phyloP scores from a whole-genome alignment of 2,888 invertebrate species.

The Caenorhabditis sp. region DNA sequence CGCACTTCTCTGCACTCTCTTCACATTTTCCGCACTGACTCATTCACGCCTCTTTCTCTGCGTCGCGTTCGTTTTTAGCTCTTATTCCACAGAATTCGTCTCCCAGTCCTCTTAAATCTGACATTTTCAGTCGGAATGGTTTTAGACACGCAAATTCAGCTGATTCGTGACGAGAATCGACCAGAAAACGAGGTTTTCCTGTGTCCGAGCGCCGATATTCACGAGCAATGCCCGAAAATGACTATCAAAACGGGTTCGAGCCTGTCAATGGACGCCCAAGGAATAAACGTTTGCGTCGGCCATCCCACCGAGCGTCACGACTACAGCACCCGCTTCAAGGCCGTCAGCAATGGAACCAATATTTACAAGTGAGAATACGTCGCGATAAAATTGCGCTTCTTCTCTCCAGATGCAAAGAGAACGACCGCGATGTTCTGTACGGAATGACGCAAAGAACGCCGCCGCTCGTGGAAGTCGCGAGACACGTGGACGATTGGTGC shows the following conservation, averaged over 20 bases:
- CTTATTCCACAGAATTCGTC: no score
- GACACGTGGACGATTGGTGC: slow-evolving; percentile 2
- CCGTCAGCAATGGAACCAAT: background rate
- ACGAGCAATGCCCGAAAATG: background rate
- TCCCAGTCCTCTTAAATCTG: no score
- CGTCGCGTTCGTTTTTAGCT: no score
- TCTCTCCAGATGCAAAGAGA: background rate
- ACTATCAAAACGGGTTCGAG: background rate
- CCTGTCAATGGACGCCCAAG: background rate
- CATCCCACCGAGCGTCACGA: background rate
- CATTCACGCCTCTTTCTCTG: no score
- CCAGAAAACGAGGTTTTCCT: background rate
- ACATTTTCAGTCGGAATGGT: no score
- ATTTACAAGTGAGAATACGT: background rate
- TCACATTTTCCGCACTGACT: no score
- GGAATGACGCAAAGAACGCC: background rate
- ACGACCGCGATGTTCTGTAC: background rate
- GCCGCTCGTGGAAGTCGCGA: background rate
- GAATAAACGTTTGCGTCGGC: background rate
- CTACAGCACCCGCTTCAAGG: background rate
- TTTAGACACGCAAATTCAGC: no score
- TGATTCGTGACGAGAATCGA: no score
- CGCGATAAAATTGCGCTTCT: no score
- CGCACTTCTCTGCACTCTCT: no score
- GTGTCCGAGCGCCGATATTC: background rate